Base-by-base conservation (phyloP, 2,888 invertebrate species). In the Anthophora plumipes region DNA sequence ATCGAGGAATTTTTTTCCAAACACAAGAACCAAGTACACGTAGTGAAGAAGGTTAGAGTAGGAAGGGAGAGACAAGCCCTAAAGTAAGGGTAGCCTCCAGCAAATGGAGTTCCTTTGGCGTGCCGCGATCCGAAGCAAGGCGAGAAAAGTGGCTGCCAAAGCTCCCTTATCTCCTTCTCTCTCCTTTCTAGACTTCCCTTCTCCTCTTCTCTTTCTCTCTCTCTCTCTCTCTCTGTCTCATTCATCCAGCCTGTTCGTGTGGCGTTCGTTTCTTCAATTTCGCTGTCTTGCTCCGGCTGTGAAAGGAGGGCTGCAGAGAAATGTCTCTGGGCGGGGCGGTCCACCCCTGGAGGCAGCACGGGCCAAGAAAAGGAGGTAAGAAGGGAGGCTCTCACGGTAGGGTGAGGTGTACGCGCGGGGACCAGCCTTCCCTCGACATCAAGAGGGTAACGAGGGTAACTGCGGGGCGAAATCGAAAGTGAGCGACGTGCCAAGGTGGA, bases 401-500 rank as follows among this genome's bases (percentile, higher is more conserved):
- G 55, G 43, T 31, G 31, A 31, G 46, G 61, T 69, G 86, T 76
- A 69, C 59, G 76, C 57, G 57, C 75, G 67, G 78, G 64, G 67
- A 77, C 86, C 80, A 84, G 78, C 88, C 84, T 86, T 82, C 83
- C 75, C 31, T 81, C 75, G 78, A 64, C 80, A 84, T 88, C 88
- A 80, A 81, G 88, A 87, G 93, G 91, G 92, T 92, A 92, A 92
- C 92, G 90, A 92, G 92, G 89, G 64, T 71, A 71, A 71, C 91
- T 85, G 89, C 89, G 86, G 91, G 92, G 92, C 85, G 90, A 93
- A 93, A 93, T 92, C 92, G 92, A 93, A 93, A 92, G 93, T 93
- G 91, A 92, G 85, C 89, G 89, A 85, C 82, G 75, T 69, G 85
- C 46, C 82, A 77, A 85, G 86, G 83, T 84, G 85, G 83, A 89